Base-by-base conservation (phyloP, 2,888 invertebrate species). In the Spilarctia lutea region DNA sequence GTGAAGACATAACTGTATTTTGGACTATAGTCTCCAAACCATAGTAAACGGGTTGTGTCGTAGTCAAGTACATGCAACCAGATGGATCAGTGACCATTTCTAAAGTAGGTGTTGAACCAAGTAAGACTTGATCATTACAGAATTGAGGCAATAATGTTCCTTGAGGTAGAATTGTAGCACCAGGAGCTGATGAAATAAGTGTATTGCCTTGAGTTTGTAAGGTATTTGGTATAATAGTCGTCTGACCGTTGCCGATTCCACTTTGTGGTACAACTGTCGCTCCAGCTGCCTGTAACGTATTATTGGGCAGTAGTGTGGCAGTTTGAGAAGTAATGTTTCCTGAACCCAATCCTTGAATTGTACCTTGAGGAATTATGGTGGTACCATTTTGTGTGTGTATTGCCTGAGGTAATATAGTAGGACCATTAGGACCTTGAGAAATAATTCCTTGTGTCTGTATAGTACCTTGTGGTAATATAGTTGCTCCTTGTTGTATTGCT, bases 1-100 rank as follows among this genome's bases (percentile, higher is more conserved):
- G 98, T 35, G 98, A 98, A n/a, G 98, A 98, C 98, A 98, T 98
- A 0, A 98, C 98, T 8, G 98, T 98, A 87, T 98, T 98, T 91
- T 98, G 98, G 4, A 98, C 98, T 73, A 98, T 98, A 0, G 98
- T 98, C 93, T 98, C 98, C 80, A 98, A 95, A 0, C 98, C 98
- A 85, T 98, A 98, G 86, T 98, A 98, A 86, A 98, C 97, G 8
- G 98, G 98, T 85, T 98, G 98, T 27, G 97, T 97, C 3, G 97
- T 96, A 66, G 96, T 95, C 74, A 97, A 89, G 86, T 97, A 96
- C 93, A 97, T 96, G 79, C 96, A 96, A 10, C 96, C 96, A 68
- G 94, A 94, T 52, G 94, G 96, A 89, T 97, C 96, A 20, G 96
- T 96, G 24, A 97, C 97, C 96, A 97, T 97, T 90, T 97, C 97